Percentiles rank a stretch among this genome's conserved stretches.
Evolutionary conservation across 2,113 vertebrate genomes (phyloP).

Genomic region (Rhinoptilus africanus): DNA sequence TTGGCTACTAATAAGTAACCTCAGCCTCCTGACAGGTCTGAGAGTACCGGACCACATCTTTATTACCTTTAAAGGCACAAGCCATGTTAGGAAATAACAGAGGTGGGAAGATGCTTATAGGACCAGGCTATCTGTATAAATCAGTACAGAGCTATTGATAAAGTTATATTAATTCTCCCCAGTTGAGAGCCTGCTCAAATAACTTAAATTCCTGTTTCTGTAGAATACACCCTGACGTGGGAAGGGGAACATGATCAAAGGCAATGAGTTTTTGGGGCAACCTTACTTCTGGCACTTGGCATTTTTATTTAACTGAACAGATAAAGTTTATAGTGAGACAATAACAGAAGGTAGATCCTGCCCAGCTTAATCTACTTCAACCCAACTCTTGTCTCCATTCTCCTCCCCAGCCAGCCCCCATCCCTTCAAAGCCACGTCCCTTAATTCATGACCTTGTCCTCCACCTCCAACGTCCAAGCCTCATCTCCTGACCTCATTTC

Average conservation of each 20-base stretch:
- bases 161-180: neutral
- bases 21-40: neutral
- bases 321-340: neutral
- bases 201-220: neutral
- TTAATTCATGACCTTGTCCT: neutral
- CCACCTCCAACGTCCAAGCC: neutral
- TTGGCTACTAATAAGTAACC: neutral
- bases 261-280: neutral
- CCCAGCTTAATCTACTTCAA: neutral
- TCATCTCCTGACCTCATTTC: neutral
- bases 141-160: neutral
- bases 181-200: neutral
- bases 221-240: neutral
- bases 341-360: neutral
- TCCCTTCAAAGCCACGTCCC: rapidly evolving
- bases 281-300: constrained; percentile 16
- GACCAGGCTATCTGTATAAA: neutral
- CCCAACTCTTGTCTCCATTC: neutral
- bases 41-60: neutral
- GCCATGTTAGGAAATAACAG: neutral
- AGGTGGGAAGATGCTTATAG: neutral
- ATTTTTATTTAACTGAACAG: constrained; percentile 26
- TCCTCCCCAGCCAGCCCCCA: neutral
- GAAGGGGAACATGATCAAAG: constrained; percentile 14
- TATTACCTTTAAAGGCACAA: neutral